Conservation (phyloP, 2,113 vertebrate species). For the Petrocephalus microphthalmus region DNA sequence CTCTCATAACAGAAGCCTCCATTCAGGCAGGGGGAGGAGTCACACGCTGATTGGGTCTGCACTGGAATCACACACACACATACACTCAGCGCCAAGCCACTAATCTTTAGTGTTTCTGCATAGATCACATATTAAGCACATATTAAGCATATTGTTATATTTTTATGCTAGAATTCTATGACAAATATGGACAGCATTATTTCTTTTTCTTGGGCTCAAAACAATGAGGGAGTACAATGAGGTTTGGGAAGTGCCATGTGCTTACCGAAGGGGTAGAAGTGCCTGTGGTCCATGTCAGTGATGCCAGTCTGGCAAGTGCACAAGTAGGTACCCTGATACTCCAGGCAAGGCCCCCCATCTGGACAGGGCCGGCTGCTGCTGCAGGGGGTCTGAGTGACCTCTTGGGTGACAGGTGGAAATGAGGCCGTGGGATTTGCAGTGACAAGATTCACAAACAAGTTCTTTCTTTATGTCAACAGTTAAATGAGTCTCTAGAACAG, state of each 20-base stretch:
- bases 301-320: conserved; percentile 81
- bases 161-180: conserved; percentile 16
- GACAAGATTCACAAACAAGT: neutral
- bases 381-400: conserved; percentile 86
- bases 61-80: conserved; percentile 62
- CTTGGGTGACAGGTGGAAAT: conserved; percentile 51
- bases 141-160: neutral
- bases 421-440: neutral
- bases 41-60: conserved; percentile 80
- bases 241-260: accelerated
- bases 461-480: neutral
- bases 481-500: neutral
- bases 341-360: conserved; percentile 84
- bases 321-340: conserved; percentile 83
- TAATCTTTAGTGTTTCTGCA: neutral
- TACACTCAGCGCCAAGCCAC: neutral
- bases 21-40: conserved; percentile 91
- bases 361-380: conserved; percentile 83
- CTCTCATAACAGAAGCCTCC: conserved; percentile 83
- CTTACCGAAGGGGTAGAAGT: conserved; percentile 70
- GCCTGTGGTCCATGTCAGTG: conserved; percentile 59
- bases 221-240: neutral
- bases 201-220: neutral
- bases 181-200: neutral
- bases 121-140: conserved; percentile 25